These are phyloP conservation scores for Cynopterus sphinx DNA, from an alignment of 2,797 vertebrate genomes.

Conservation along the genomic window DNA sequence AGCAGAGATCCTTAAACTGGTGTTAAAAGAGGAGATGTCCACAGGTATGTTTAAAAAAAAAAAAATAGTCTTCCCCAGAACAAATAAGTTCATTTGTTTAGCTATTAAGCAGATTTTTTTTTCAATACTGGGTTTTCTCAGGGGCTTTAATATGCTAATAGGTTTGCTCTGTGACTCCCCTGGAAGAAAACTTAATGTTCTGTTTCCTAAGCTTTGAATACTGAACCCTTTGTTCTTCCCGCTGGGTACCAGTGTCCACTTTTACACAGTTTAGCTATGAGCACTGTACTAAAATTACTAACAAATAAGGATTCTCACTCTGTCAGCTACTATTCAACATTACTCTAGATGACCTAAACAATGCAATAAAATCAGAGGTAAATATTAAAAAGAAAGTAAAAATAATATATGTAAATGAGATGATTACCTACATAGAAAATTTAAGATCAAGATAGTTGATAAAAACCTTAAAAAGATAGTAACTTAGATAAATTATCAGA, in stretches of 20 bases:
- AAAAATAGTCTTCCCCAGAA: not conserved
- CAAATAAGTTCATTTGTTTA: conserved; percentile 29
- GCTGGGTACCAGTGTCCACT: not conserved
- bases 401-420: not conserved
- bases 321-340: not conserved
- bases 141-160: not conserved
- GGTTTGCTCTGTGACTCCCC: not conserved
- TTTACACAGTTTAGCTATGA: not conserved
- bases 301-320: not conserved
- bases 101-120: conserved; percentile 30
- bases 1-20: not conserved
- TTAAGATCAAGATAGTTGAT: conserved; percentile 11
- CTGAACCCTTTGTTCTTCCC: not conserved
- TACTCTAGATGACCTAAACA: not conserved
- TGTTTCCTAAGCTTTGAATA: not conserved
- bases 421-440: not conserved
- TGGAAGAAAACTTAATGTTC: not conserved
- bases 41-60: not conserved
- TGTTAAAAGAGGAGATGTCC: not conserved
- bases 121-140: conserved; percentile 29
- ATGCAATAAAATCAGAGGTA: not conserved
- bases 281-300: not conserved
- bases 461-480: not conserved
- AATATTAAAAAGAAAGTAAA: not conserved
- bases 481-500: not conserved